Evolutionary conservation across 2,888 invertebrate species (phyloP).

Genomic region (Athrips mouffetella): DNA sequence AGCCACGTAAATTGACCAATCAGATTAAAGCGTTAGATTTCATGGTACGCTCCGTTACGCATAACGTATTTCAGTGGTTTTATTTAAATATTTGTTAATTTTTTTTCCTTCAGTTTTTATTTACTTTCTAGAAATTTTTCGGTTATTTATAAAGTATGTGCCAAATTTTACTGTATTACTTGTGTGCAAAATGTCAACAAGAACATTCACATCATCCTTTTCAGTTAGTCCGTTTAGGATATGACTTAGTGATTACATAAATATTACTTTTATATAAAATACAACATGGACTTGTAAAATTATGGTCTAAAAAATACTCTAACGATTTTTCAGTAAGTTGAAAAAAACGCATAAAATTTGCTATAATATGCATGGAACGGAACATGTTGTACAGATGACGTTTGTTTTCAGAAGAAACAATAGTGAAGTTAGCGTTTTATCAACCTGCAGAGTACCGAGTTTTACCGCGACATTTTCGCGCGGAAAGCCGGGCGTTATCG

Average conservation of each 20-base stretch:
- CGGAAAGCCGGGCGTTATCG: conserved; percentile 78
- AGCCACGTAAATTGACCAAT: conserved; percentile 45
- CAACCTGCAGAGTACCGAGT: conserved; percentile 51
- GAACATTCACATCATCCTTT: too few relatives aligned
- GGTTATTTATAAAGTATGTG: too few relatives aligned
- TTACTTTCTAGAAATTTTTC: not conserved
- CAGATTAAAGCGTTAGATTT: conserved; percentile 36
- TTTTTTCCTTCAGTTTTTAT: not conserved
- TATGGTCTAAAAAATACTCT: not conserved
- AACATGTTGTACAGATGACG: conserved; percentile 45
- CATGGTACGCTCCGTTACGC: conserved; percentile 37
- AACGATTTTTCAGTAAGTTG: too few relatives aligned
- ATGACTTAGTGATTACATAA: too few relatives aligned
- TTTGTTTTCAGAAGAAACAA: conserved; percentile 72
- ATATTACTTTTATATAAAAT: too few relatives aligned
- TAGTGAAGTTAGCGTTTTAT: conserved; percentile 65
- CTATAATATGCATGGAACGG: conserved; percentile 37
- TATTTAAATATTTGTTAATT: not conserved
- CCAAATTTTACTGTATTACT: too few relatives aligned
- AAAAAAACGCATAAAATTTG: too few relatives aligned
- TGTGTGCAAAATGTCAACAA: too few relatives aligned
- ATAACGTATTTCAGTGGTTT: not conserved
- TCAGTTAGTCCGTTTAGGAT: too few relatives aligned
- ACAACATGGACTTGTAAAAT: not conserved
- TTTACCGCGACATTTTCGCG: conserved; percentile 79